phyloP scores from a whole-genome alignment of 2,888 invertebrate genomes.

The Ormia ochracea region DNA sequence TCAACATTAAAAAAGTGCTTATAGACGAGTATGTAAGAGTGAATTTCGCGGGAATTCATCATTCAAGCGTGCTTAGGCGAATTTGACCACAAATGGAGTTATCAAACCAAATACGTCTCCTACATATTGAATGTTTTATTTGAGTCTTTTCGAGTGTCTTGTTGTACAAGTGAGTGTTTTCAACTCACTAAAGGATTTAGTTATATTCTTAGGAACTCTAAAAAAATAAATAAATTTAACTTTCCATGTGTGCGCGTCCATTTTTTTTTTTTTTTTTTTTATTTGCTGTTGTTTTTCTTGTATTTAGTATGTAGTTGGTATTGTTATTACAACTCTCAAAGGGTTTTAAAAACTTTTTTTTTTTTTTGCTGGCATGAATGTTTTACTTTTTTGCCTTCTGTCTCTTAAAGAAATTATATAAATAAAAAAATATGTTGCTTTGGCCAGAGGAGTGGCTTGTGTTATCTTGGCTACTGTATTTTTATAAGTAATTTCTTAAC shows the following conservation, averaged over 20 bases:
- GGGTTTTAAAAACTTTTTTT: conserved; percentile 40
- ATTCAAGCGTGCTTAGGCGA: conserved; percentile 72
- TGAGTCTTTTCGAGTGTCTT: neutral
- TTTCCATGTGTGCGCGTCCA: neutral
- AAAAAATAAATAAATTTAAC: neutral
- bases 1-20: conserved; percentile 55
- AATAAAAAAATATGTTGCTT: conserved; percentile 6
- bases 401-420: neutral
- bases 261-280: too few species aligned
- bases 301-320: conserved; percentile 4
- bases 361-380: conserved; percentile 18
- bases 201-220: conserved; percentile 58
- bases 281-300: neutral
- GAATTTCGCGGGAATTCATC: conserved; percentile 74
- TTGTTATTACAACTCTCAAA: conserved; percentile 55
- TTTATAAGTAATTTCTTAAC: conserved; percentile 60
- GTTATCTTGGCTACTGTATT: conserved; percentile 62
- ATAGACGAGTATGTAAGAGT: conserved; percentile 44
- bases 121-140: conserved; percentile 62
- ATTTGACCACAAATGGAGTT: conserved; percentile 76
- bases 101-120: conserved; percentile 76
- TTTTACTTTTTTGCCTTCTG: conserved; percentile 29
- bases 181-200: conserved; percentile 54
- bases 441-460: conserved; percentile 58
- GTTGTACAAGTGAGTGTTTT: conserved; percentile 37